Evolutionary conservation across 2,888 invertebrate genomes (phyloP).

Genomic region (Drosophila engyochracea): DNA sequence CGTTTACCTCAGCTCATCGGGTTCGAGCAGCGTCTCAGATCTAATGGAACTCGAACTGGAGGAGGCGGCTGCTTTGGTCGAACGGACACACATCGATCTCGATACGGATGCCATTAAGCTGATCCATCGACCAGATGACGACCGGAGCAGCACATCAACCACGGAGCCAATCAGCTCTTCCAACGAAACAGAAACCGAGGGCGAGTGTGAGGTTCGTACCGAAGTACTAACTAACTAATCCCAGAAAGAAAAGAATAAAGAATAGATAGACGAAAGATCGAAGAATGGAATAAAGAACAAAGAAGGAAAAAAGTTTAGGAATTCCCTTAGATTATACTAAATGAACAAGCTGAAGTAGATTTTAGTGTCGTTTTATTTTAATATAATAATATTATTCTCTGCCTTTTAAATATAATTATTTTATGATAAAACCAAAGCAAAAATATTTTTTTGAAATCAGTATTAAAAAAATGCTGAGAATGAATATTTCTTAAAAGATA

Average conservation of each 20-base stretch:
- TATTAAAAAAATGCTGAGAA: background rate
- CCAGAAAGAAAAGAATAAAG: background rate
- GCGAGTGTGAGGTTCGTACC: conserved; percentile 56
- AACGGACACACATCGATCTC: conserved; percentile 66
- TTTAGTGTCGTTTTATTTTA: background rate
- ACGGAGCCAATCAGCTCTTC: conserved; percentile 56
- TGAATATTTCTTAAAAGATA: background rate
- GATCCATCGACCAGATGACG: conserved; percentile 69
- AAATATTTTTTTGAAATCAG: background rate
- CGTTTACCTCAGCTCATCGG: conserved; percentile 89
- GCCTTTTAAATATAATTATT: background rate
- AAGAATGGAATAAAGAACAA: background rate
- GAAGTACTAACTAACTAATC: conserved; percentile 24
- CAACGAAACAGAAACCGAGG: conserved; percentile 61
- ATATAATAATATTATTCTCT: background rate
- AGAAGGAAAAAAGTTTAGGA: background rate
- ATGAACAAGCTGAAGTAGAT: background rate
- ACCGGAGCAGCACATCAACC: conserved; percentile 54
- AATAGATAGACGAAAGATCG: background rate
- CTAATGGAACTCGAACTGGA: conserved; percentile 86
- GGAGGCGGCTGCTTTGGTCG: conserved; percentile 65
- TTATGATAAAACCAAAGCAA: background rate
- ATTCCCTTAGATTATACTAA: background rate
- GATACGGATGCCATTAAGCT: conserved; percentile 80
- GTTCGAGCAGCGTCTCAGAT: conserved; percentile 88